Conservation (phyloP, 2,888 invertebrate species). For the Herminia tarsipennalis region DNA sequence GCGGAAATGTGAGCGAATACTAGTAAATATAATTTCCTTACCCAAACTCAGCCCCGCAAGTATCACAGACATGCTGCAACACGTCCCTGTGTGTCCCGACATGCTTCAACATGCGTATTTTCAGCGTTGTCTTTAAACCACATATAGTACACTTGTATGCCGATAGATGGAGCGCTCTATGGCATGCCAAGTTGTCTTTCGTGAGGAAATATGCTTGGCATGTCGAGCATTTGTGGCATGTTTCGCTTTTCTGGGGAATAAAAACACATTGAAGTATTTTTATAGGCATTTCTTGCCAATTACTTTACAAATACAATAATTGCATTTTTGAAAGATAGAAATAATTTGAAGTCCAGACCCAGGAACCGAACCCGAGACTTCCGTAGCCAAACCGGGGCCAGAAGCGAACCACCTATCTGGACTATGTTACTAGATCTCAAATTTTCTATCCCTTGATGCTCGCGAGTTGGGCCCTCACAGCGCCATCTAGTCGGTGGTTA, state of each 20-base stretch:
- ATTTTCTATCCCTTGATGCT: too few relatives aligned
- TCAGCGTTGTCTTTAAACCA: slow-evolving; percentile 50
- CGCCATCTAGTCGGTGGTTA: too few relatives aligned
- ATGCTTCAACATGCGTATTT: slow-evolving; percentile 57
- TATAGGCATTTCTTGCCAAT: background rate
- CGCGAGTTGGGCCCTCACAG: too few relatives aligned
- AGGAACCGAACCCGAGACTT: too few relatives aligned
- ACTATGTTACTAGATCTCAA: too few relatives aligned
- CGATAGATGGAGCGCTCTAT: slow-evolving; percentile 55
- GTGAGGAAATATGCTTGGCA: slow-evolving; percentile 67
- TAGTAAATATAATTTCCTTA: slow-evolving; percentile 23
- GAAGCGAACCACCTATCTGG: too few relatives aligned
- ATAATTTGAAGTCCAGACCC: too few relatives aligned
- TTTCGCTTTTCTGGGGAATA: slow-evolving; percentile 57
- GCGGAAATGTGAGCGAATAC: too few relatives aligned
- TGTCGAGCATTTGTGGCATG: slow-evolving; percentile 63
- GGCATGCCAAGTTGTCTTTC: slow-evolving; percentile 58
- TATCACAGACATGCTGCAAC: slow-evolving; percentile 40
- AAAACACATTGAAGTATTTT: too few relatives aligned
- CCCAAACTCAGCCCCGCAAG: slow-evolving; percentile 60
- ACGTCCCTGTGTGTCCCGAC: slow-evolving; percentile 25
- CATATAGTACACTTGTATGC: slow-evolving; percentile 63
- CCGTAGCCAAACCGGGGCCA: too few relatives aligned
- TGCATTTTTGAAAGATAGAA: too few relatives aligned
- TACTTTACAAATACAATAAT: too few relatives aligned